A percentile compares a stretch with the other conserved stretches of the same genome.
phyloP scores from a whole-genome alignment of 2,888 invertebrate species.

The Linyphia triangularis region DNA sequence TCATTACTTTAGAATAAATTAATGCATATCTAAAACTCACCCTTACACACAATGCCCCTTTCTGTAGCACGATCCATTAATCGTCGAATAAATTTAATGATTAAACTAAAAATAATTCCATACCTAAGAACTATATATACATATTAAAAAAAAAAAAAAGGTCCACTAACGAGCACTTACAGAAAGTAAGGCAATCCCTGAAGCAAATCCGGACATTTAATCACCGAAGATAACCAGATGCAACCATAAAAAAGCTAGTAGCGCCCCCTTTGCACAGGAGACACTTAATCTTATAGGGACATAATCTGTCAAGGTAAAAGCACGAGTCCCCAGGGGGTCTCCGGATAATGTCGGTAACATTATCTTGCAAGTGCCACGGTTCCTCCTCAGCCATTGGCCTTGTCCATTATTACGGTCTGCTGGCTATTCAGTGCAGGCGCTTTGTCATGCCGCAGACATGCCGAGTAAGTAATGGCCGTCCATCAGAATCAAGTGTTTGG shows the following conservation, averaged over 20 bases:
- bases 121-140: not conserved
- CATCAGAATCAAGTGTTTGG: conserved; percentile 59
- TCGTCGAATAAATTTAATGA: too few relatives aligned
- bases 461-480: conserved; percentile 52
- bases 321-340: conserved; percentile 51
- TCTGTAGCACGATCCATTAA: too few relatives aligned
- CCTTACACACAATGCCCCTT: too few relatives aligned
- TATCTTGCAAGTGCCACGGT: conserved; percentile 40
- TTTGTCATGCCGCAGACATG: conserved; percentile 56
- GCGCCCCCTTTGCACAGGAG: not conserved
- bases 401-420: conserved; percentile 63
- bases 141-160: not conserved
- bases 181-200: not conserved
- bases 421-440: conserved; percentile 44
- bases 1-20: too few relatives aligned
- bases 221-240: conserved; percentile 18
- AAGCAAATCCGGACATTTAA: conserved; percentile 21
- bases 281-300: conserved; percentile 56
- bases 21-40: too few relatives aligned
- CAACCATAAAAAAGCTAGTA: not conserved
- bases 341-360: conserved; percentile 56
- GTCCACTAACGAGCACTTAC: not conserved
- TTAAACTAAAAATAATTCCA: too few relatives aligned
- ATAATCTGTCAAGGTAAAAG: conserved; percentile 66
- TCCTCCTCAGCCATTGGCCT: not conserved